Evolutionary conservation across 2,113 vertebrate species (phyloP).

Genomic region (Pitta sordida): DNA sequence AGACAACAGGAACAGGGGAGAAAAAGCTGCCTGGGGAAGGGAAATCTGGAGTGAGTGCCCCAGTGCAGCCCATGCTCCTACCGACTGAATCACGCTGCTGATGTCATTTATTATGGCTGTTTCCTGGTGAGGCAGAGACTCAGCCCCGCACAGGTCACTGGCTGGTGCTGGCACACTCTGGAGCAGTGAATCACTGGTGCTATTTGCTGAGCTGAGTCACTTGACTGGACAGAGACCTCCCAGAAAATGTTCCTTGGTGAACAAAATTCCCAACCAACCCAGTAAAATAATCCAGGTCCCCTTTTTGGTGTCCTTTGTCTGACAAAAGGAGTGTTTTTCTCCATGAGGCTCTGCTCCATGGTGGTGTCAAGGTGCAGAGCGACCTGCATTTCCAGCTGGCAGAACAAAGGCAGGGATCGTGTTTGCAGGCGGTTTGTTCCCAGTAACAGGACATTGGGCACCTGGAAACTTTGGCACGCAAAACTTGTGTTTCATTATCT

Average conservation of each 20-base stretch:
- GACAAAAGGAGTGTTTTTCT: neutral
- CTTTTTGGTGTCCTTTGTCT: neutral
- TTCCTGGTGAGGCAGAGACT: neutral
- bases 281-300: neutral
- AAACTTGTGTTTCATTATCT: neutral
- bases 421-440: conserved; percentile 31
- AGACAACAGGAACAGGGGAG: neutral
- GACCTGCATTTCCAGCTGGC: conserved; percentile 36
- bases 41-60: neutral
- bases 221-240: neutral
- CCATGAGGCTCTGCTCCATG: neutral
- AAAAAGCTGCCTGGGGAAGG: neutral
- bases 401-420: conserved; percentile 5
- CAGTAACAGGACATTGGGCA: neutral
- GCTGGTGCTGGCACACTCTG: neutral
- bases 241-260: neutral
- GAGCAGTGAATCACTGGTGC: neutral
- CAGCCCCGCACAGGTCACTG: neutral
- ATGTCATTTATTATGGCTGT: neutral
- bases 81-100: neutral
- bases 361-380: neutral
- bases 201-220: conserved; percentile 25
- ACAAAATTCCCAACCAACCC: neutral
- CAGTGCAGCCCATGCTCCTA: neutral
- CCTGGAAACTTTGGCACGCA: conserved; percentile 2